Conservation (phyloP, 2,113 vertebrate species). For the Vanacampus margaritifer region DNA sequence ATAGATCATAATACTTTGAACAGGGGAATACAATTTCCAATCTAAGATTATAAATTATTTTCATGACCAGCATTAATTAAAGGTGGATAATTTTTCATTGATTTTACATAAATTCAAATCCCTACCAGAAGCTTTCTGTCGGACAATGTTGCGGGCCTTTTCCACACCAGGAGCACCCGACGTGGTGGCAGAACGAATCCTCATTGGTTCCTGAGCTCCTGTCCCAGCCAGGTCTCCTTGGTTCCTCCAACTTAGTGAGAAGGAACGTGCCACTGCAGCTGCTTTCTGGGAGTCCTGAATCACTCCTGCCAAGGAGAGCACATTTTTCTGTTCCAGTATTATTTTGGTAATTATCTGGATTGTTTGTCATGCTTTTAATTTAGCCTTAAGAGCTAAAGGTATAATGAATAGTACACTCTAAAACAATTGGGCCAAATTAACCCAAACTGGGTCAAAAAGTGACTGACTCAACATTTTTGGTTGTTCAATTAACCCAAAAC, state of each 20-base stretch:
- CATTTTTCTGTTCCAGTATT: not conserved
- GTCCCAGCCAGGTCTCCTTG: slow-evolving; percentile 73
- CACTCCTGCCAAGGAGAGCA: slow-evolving; percentile 71
- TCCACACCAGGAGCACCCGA: slow-evolving; percentile 93
- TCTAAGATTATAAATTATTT: not conserved
- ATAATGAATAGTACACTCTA: not conserved
- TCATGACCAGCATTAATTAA: slow-evolving; percentile 5
- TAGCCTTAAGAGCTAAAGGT: not conserved
- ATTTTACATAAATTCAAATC: not conserved
- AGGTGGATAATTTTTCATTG: not conserved
- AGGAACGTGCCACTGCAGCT: slow-evolving; percentile 82
- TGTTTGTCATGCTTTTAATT: not conserved
- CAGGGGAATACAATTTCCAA: not conserved
- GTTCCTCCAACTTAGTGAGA: slow-evolving; percentile 94
- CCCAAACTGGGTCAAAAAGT: no score
- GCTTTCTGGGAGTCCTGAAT: slow-evolving; percentile 83
- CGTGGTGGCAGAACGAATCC: slow-evolving; percentile 93
- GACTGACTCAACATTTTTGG: no score
- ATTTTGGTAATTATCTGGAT: not conserved
- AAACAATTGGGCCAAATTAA: no score
- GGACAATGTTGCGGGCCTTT: slow-evolving; percentile 89
- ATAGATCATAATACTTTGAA: not conserved
- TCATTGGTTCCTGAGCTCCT: slow-evolving; percentile 85
- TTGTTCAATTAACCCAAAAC: no score
- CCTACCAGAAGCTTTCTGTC: slow-evolving; percentile 92